Conservation (phyloP, 2,888 invertebrate species). For the Chouioia cunea region DNA sequence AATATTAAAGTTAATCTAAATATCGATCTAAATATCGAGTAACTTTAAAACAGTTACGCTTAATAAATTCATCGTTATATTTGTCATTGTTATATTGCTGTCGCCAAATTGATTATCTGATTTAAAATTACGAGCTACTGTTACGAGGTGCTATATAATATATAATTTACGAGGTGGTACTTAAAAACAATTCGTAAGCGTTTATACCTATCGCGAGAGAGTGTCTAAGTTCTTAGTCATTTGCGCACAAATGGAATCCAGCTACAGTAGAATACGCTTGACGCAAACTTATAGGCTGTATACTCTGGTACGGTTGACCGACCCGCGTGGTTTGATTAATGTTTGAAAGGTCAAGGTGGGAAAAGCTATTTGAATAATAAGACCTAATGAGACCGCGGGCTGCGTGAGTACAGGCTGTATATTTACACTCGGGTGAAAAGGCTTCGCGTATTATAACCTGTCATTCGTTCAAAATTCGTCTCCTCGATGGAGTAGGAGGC, state of each 20-base stretch:
- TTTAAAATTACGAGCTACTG: constrained; percentile 1
- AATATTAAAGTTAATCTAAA: too few species aligned
- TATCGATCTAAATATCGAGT: too few species aligned
- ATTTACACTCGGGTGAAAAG: constrained; percentile 8
- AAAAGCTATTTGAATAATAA: constrained; percentile 51
- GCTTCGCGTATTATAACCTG: constrained; percentile 31
- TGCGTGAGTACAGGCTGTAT: background rate
- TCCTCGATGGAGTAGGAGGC: background rate
- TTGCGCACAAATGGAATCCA: constrained; percentile 49
- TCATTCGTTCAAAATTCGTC: constrained; percentile 28
- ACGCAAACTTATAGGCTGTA: constrained; percentile 53
- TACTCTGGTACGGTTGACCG: constrained; percentile 45
- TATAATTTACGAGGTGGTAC: constrained; percentile 5
- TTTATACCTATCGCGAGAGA: constrained; percentile 10
- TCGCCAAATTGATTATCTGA: constrained; percentile 12
- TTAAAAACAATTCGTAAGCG: background rate
- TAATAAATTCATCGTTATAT: too few species aligned
- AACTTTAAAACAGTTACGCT: background rate
- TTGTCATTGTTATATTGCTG: too few species aligned
- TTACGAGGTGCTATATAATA: constrained; percentile 1
- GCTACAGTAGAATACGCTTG: constrained; percentile 50
- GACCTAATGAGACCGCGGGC: constrained; percentile 48
- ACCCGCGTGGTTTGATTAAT: constrained; percentile 51
- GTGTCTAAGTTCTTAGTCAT: constrained; percentile 50
- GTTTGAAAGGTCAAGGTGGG: constrained; percentile 46